Base-by-base conservation (phyloP, 2,797 vertebrate species). In the Cryptoblepharus egeriae region DNA sequence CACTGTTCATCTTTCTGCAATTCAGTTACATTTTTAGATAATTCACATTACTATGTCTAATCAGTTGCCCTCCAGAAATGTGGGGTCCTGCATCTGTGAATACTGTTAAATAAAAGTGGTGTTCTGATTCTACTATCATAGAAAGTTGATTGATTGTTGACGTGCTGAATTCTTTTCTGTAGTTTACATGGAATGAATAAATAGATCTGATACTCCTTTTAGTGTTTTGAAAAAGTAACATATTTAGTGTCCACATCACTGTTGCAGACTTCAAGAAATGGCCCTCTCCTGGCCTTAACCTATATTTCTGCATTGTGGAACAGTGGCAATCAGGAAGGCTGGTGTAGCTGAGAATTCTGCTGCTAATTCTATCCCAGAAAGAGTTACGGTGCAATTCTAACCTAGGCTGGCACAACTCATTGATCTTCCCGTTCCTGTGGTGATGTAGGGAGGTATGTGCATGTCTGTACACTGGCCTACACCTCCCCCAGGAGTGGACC, bases 181-280 rank as follows among this genome's bases (percentile, higher is more conserved):
- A n/a, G 49, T 52, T 67, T 67, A 78, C 58, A 78, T 58, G 16
- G 28, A 81, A 58, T 24, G 22, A 67, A 81, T 18, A 61, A 42
- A 57, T 10, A 28, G 32, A 58, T 45, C 67, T 58, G n/a, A 22
- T n/a, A 39, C 35, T 73, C 15, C 26, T 58, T 58, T n/a, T 1
- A n/a, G 32, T 37, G 26, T 24, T 22, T 10, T 37, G 16, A 37
- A 78, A 77, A 52, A 52, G 16, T 1, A 4, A 10, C 22, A 20
- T 42, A 7, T 72, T 72, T 16, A 52, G 35, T 9, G 30, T 45
- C 8, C 49, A 52, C 49, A 52, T 52, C 49, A 15, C 49, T 52
- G 49, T 18, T 52, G 49, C 49, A 52, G 49, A 52, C 49, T 18
- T 15, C 49, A 52, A 52, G 49, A 16, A 15, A 52, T 1, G 13